Evolutionary conservation across 2,888 invertebrate species (phyloP).

Genomic region (Scaptomyza flava): DNA sequence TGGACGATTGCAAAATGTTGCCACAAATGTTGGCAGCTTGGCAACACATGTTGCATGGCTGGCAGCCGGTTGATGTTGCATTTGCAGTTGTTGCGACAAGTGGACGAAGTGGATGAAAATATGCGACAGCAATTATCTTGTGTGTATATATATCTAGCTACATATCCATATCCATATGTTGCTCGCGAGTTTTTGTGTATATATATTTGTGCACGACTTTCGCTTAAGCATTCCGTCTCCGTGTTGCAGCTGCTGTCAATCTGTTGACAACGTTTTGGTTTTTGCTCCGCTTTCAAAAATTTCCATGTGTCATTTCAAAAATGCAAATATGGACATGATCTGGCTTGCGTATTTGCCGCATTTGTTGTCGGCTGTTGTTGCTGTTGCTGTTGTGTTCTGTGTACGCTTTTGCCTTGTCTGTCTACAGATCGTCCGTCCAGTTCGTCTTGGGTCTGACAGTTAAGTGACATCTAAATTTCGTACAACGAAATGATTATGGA

Average conservation of each 20-base stretch:
- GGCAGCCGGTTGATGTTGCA: slow-evolving; percentile 37
- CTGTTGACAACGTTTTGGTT: slow-evolving; percentile 66
- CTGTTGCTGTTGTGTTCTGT: slow-evolving; percentile 1
- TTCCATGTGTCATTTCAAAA: slow-evolving; percentile 80
- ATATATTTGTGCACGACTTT: slow-evolving; percentile 18
- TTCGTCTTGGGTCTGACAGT: slow-evolving; percentile 61
- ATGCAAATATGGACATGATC: slow-evolving; percentile 80
- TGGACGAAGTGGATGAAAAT: slow-evolving; percentile 72
- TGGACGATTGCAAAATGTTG: slow-evolving; percentile 64
- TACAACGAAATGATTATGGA: slow-evolving; percentile 77
- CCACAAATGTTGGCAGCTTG: slow-evolving; percentile 53
- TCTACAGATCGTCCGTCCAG: slow-evolving; percentile 38
- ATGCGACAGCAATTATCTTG: slow-evolving; percentile 77
- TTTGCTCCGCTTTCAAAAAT: slow-evolving; percentile 71
- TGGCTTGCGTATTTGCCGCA: slow-evolving; percentile 43
- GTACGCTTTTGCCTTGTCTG: slow-evolving; percentile 7
- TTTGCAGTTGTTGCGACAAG: slow-evolving; percentile 59
- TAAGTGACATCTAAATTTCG: slow-evolving; percentile 81
- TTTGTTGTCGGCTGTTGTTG: background rate
- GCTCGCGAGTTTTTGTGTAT: slow-evolving; percentile 49
- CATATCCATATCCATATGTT: slow-evolving; percentile 67
- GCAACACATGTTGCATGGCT: slow-evolving; percentile 67
- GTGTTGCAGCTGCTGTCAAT: slow-evolving; percentile 79
- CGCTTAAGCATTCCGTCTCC: slow-evolving; percentile 26
- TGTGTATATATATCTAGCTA: slow-evolving; percentile 23